Evolutionary conservation across 92 coral and sea anemone species (phyloP).

Genomic region (Desmophyllum pertusum): DNA sequence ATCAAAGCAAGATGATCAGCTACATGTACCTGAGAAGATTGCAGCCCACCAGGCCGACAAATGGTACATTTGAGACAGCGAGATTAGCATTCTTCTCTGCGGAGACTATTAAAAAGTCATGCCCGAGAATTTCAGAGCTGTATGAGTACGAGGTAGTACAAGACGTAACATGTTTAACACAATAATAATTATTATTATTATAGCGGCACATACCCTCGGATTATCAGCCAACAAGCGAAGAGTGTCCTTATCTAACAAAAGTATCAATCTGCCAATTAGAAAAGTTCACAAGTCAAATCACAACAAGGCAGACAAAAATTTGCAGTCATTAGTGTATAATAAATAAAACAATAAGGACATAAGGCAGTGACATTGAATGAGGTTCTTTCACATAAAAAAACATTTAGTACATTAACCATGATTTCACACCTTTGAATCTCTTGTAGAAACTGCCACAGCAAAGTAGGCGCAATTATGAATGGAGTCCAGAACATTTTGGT

Average conservation of each 20-base stretch:
- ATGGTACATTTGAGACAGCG: background rate
- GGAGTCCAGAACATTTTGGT: slow-evolving; percentile 65
- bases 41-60: background rate
- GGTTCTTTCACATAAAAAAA: background rate
- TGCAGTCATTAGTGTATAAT: background rate
- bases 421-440: slow-evolving; percentile 64
- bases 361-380: background rate
- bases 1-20: background rate
- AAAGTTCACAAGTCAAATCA: slow-evolving; percentile 12
- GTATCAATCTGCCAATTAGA: slow-evolving; percentile 59
- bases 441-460: slow-evolving; percentile 81
- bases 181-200: too few relatives aligned
- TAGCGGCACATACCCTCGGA: slow-evolving; percentile 85
- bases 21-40: background rate
- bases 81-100: too few relatives aligned
- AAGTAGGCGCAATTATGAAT: slow-evolving; percentile 85
- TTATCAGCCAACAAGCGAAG: slow-evolving; percentile 84
- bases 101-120: too few relatives aligned
- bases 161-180: too few relatives aligned
- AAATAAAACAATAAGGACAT: background rate
- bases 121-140: too few relatives aligned
- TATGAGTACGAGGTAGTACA: too few relatives aligned
- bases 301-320: background rate
- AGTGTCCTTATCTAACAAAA: slow-evolving; percentile 88
- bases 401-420: background rate